phyloP scores from a whole-genome alignment of 1,140 invertebrate genomes.

The Physella acuta region DNA sequence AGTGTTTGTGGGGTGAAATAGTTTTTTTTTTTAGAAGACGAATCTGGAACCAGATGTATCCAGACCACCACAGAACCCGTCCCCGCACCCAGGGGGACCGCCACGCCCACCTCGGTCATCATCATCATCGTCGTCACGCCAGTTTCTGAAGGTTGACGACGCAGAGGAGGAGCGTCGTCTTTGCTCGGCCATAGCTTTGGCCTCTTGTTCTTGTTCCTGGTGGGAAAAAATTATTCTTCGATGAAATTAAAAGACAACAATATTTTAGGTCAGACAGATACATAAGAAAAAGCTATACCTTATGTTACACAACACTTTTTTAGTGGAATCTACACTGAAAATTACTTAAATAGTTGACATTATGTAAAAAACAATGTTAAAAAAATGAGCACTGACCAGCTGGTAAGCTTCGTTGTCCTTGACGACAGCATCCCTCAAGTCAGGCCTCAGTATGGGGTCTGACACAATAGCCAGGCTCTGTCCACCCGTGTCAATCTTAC shows the following conservation, averaged over 20 bases:
- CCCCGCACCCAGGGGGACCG: constrained; percentile 39
- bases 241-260: not conserved
- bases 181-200: constrained; percentile 30
- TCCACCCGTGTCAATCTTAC: constrained; percentile 42
- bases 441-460: constrained; percentile 55
- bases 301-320: not conserved
- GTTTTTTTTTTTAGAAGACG: constrained; percentile 50
- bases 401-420: constrained; percentile 60
- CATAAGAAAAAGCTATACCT: not conserved
- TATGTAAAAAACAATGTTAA: not conserved
- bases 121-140: constrained; percentile 36
- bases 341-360: not conserved
- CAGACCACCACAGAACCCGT: constrained; percentile 37
- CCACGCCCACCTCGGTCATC: constrained; percentile 28
- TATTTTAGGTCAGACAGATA: not conserved
- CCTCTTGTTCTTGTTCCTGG: constrained; percentile 49
- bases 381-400: constrained; percentile 39
- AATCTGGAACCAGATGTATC: constrained; percentile 46
- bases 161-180: constrained; percentile 30
- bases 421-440: constrained; percentile 61
- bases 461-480: constrained; percentile 28
- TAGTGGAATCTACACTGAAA: not conserved
- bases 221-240: not conserved
- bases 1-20: no score
- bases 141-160: constrained; percentile 36